phyloP scores from a whole-genome alignment of 64 coral and sea anemone species.

The Montipora sp. region DNA sequence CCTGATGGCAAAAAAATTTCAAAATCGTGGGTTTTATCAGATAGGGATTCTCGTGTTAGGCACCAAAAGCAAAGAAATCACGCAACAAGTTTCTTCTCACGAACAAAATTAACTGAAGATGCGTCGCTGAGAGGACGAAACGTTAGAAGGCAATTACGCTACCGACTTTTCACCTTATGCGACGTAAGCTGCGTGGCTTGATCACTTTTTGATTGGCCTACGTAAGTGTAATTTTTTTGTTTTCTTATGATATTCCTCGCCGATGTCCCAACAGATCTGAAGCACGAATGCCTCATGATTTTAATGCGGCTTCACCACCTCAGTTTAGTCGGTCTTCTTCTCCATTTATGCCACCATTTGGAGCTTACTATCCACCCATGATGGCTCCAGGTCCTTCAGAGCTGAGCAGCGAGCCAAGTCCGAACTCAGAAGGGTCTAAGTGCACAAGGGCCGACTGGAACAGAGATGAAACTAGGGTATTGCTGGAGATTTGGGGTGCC shows the following conservation, averaged over 20 bases:
- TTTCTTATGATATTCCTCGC: conserved; percentile 14
- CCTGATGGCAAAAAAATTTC: not conserved
- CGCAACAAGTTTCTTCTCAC: not conserved
- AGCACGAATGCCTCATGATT: not conserved
- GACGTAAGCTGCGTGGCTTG: not conserved
- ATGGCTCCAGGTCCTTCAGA: not conserved
- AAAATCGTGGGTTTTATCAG: not conserved
- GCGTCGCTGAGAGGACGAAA: not conserved
- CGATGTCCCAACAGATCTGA: not conserved
- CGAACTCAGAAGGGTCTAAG: too few relatives aligned
- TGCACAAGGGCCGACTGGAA: too few relatives aligned
- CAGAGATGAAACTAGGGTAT: too few relatives aligned
- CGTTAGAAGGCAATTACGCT: not conserved
- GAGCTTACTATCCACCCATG: not conserved
- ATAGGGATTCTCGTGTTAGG: not conserved
- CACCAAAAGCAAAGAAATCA: not conserved
- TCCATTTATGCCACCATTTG: conserved; percentile 7
- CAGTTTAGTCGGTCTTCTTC: not conserved
- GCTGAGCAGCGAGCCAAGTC: too few relatives aligned
- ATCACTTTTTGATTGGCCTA: not conserved
- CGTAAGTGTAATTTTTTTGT: not conserved
- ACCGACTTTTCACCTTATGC: not conserved
- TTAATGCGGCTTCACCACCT: too few relatives aligned
- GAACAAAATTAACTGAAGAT: not conserved
- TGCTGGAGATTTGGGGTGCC: too few relatives aligned